A percentile compares a stretch with the other conserved stretches of the same genome.
phyloP scores from a whole-genome alignment of 2,797 vertebrate species.

The Centroberyx gerrardi region DNA sequence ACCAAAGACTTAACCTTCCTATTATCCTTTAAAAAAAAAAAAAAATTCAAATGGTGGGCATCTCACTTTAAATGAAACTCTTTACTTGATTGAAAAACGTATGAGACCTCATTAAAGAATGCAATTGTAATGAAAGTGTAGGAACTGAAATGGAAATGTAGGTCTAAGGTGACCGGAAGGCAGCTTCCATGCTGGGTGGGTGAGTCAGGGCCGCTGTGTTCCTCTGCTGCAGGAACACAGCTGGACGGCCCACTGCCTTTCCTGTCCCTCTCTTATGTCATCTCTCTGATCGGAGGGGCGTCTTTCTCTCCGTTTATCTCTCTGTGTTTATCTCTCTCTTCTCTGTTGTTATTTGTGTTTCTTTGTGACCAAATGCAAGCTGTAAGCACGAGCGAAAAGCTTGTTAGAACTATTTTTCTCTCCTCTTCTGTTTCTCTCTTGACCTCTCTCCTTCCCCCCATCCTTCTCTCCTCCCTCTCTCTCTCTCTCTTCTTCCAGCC shows the following conservation, averaged over 20 bases:
- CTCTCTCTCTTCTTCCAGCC: background rate
- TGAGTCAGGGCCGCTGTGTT: conserved; percentile 8
- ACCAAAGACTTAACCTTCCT: too few species aligned
- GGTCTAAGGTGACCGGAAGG: background rate
- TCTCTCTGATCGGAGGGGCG: conserved; percentile 11
- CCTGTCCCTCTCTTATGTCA: conserved; percentile 20
- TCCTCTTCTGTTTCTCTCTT: background rate
- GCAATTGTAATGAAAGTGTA: background rate
- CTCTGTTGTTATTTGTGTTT: conserved; percentile 2
- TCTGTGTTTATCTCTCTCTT: background rate
- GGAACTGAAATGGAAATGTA: background rate
- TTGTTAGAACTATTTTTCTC: conserved; percentile 3
- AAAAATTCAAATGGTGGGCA: too few species aligned
- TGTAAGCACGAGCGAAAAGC: background rate
- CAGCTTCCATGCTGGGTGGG: background rate
- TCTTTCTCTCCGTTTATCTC: background rate
- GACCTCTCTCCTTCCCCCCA: background rate
- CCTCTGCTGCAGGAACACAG: conserved; percentile 22
- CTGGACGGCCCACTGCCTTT: conserved; percentile 20
- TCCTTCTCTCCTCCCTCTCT: background rate
- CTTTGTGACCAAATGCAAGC: conserved; percentile 6
- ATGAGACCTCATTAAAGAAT: background rate
- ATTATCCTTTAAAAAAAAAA: too few species aligned
- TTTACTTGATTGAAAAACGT: background rate
- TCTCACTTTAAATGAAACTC: too few species aligned